Percentiles rank a stretch among this genome's conserved stretches.
Conservation (phyloP, 2,888 invertebrate genomes). For the Polydesmus complanatus region DNA sequence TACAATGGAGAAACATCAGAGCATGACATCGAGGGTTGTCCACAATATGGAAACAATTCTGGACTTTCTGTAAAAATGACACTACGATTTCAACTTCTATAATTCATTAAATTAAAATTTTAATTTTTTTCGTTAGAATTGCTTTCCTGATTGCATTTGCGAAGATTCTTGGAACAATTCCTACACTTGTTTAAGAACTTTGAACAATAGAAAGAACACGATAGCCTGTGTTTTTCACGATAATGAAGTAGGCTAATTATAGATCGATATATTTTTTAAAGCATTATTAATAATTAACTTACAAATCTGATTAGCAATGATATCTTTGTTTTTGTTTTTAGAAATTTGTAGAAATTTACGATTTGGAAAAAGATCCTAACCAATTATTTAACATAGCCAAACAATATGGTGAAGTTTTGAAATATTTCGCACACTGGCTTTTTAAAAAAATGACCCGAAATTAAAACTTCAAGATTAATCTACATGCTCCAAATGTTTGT, state of each 20-base stretch:
- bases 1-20: conserved; percentile 62
- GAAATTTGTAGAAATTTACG: conserved; percentile 60
- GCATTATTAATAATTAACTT: neutral
- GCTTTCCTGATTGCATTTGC: conserved; percentile 58
- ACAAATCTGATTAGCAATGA: no score
- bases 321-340: conserved; percentile 21
- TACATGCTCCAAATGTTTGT: no score
- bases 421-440: neutral
- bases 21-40: conserved; percentile 46
- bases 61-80: conserved; percentile 45
- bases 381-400: conserved; percentile 51
- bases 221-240: conserved; percentile 53
- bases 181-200: conserved; percentile 56
- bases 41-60: conserved; percentile 41
- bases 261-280: conserved; percentile 5
- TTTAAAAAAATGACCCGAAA: neutral
- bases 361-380: conserved; percentile 52
- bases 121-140: conserved; percentile 42
- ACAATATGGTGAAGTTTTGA: neutral
- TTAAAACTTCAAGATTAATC: no score
- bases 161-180: conserved; percentile 74
- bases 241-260: conserved; percentile 29
- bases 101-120: neutral
- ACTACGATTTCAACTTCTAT: neutral
- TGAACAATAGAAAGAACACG: conserved; percentile 40